phyloP scores from a whole-genome alignment of 2,888 invertebrate species.

The Chouioia cunea region DNA sequence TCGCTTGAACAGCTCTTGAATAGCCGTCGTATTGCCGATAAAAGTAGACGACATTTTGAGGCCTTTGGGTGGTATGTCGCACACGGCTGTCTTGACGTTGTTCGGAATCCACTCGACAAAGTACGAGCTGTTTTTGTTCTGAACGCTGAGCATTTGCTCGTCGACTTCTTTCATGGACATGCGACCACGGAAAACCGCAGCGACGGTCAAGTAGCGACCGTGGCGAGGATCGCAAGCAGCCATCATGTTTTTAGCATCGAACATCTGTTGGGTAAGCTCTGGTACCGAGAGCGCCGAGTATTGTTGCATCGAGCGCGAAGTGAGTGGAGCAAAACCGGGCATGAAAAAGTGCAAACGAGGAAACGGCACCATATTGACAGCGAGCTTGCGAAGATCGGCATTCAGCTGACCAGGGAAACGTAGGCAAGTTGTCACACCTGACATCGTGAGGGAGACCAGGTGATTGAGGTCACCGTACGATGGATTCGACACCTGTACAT shows the following conservation, averaged over 20 bases:
- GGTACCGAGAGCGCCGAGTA: conserved; percentile 83
- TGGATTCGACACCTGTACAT: conserved; percentile 77
- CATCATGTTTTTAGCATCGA: conserved; percentile 86
- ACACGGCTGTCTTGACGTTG: conserved; percentile 86
- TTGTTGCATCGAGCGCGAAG: conserved; percentile 79
- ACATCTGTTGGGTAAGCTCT: conserved; percentile 86
- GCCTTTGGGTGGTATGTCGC: too few species aligned
- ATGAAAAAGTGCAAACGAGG: conserved; percentile 93
- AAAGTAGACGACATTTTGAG: conserved; percentile 92
- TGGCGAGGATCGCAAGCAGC: conserved; percentile 83
- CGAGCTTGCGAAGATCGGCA: conserved; percentile 91
- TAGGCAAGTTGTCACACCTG: conserved; percentile 90
- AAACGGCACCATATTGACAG: conserved; percentile 97
- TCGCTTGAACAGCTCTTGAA: conserved; percentile 91
- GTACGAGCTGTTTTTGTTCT: conserved; percentile 78
- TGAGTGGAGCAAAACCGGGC: conserved; percentile 85
- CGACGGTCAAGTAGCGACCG: conserved; percentile 81
- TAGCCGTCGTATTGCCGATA: conserved; percentile 89
- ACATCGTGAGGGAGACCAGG: conserved; percentile 89
- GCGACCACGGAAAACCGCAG: conserved; percentile 79
- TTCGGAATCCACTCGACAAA: conserved; percentile 85
- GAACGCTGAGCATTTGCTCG: conserved; percentile 80
- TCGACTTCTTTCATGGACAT: conserved; percentile 83
- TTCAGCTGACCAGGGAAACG: conserved; percentile 95
- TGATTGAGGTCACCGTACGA: conserved; percentile 95